Conservation (phyloP, 2,797 vertebrate genomes). For the Falco biarmicus region DNA sequence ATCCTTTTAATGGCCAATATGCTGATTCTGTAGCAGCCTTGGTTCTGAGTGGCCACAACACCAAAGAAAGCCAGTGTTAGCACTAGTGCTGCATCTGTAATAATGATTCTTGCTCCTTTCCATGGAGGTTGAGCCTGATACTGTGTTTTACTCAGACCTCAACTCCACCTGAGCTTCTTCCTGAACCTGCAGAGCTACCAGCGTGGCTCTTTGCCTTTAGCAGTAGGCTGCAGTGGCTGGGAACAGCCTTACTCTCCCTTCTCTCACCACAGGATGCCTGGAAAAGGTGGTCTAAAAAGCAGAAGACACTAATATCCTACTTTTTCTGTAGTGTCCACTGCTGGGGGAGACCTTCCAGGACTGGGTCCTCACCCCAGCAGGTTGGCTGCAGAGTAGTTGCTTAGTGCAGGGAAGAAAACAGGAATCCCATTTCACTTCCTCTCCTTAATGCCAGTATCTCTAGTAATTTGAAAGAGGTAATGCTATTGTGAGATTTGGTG, state of each 20-base stretch:
- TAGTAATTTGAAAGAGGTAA: neutral
- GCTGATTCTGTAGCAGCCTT: neutral
- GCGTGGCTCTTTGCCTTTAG: neutral
- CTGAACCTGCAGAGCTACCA: neutral
- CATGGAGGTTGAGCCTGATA: neutral
- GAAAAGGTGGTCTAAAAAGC: neutral
- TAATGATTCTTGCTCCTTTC: neutral
- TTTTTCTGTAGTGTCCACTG: neutral
- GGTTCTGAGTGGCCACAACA: neutral
- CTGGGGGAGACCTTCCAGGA: accelerated
- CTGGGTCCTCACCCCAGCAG: neutral
- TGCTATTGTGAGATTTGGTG: neutral
- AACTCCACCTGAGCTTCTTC: neutral
- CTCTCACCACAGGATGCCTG: neutral
- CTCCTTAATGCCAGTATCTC: neutral
- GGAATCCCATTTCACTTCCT: neutral
- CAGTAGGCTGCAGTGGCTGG: neutral
- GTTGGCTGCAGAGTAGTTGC: neutral
- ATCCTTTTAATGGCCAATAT: neutral
- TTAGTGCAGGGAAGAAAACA: neutral
- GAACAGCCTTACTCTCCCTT: neutral
- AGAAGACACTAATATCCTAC: neutral
- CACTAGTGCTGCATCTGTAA: neutral
- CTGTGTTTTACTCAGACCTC: neutral
- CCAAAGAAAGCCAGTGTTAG: neutral